These are phyloP conservation scores for Alosa sapidissima DNA, from an alignment of 2,797 vertebrate species.

Conservation along the genomic window DNA sequence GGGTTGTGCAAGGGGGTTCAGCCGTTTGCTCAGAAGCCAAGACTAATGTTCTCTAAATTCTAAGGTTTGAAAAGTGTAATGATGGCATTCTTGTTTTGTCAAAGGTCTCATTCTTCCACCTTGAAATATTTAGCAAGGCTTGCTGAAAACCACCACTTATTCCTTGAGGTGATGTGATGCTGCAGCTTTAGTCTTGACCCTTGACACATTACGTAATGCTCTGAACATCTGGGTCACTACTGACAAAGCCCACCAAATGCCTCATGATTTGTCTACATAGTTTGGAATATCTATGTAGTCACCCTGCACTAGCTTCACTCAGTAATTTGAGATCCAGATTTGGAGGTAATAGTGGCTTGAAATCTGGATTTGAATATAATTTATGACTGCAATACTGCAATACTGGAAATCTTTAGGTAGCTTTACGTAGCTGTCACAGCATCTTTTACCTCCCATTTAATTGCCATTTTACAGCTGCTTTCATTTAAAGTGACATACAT, in stretches of 20 bases:
- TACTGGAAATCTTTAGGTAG: background rate
- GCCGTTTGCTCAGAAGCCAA: constrained; percentile 27
- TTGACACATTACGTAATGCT: background rate
- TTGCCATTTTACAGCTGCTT: background rate
- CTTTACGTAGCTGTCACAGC: background rate
- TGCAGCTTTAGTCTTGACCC: background rate
- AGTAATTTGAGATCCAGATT: background rate
- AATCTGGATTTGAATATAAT: background rate
- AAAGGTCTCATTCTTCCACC: constrained; percentile 28
- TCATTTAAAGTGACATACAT: background rate
- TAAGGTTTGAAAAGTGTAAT: constrained; percentile 22
- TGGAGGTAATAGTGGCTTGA: background rate
- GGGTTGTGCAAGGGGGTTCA: background rate
- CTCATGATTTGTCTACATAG: background rate
- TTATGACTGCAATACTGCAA: background rate
- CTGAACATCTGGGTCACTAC: constrained; percentile 7
- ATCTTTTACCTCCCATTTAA: background rate
- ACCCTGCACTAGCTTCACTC: background rate
- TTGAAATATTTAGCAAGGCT: constrained; percentile 23
- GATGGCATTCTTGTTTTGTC: constrained; percentile 34
- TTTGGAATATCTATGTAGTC: background rate
- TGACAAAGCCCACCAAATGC: background rate
- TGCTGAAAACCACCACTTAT: constrained; percentile 22
- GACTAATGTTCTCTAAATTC: constrained; percentile 33
- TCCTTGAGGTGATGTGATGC: constrained; percentile 3